Evolutionary conservation across 2,797 vertebrate species (phyloP).

Genomic region (Threskiornis aethiopicus): DNA sequence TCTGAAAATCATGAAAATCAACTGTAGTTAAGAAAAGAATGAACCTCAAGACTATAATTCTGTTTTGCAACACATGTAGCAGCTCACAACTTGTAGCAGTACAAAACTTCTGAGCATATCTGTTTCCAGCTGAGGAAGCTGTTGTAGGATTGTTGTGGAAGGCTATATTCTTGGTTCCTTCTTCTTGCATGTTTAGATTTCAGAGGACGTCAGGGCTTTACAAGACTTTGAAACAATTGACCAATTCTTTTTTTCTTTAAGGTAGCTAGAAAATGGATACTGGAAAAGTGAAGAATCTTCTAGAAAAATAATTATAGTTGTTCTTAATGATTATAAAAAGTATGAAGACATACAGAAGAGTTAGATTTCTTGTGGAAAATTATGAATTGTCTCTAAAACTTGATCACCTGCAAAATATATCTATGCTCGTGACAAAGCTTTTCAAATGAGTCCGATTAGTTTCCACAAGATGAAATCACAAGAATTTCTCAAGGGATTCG

Average conservation of each 20-base stretch:
- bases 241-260: not conserved
- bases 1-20: not conserved
- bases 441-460: not conserved
- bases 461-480: not conserved
- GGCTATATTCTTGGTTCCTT: not conserved
- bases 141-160: not conserved
- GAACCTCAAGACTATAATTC: not conserved
- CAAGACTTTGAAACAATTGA: not conserved
- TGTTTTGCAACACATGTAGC: not conserved
- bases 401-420: not conserved
- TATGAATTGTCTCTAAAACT: not conserved
- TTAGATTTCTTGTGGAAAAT: not conserved
- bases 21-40: not conserved
- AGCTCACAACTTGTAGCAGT: not conserved
- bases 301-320: not conserved
- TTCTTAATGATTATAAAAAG: not conserved
- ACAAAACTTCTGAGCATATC: not conserved
- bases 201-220: not conserved
- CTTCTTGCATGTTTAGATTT: not conserved
- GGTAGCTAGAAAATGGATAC: not conserved
- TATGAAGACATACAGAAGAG: not conserved
- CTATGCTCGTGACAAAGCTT: not conserved
- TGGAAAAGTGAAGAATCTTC: not conserved
- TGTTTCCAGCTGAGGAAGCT: not conserved
- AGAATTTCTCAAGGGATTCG: not conserved